Conservation (phyloP, 2,888 invertebrate species). For the Dryobota labecula region DNA sequence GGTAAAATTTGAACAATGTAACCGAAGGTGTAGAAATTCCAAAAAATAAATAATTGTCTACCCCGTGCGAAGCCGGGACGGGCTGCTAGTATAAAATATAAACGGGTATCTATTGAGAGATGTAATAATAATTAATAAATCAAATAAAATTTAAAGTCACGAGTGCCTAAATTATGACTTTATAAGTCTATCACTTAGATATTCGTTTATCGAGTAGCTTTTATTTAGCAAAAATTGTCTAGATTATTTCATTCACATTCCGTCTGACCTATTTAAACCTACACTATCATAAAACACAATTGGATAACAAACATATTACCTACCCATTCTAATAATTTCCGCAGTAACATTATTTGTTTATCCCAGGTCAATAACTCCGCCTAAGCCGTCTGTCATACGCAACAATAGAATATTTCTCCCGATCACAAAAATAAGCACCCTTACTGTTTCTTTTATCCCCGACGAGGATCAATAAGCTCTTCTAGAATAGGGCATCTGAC, state of each 20-base stretch:
- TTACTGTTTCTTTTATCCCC: slow-evolving; percentile 44
- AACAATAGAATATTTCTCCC: slow-evolving; percentile 41
- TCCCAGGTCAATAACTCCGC: slow-evolving; percentile 25
- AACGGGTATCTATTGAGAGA: no score
- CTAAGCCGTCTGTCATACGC: slow-evolving; percentile 6
- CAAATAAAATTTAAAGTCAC: no score
- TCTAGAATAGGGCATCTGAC: slow-evolving; percentile 28
- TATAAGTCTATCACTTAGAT: no score
- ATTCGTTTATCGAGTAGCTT: no score
- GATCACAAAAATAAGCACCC: slow-evolving; percentile 50
- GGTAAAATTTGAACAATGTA: no score
- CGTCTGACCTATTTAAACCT: background rate
- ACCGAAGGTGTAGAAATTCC: no score
- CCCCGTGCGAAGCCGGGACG: no score
- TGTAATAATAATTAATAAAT: no score
- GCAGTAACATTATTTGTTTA: slow-evolving; percentile 16
- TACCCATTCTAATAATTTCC: background rate
- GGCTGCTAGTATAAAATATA: no score
- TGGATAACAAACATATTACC: background rate
- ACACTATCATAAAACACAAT: background rate
- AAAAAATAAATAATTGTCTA: no score
- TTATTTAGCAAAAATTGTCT: no score
- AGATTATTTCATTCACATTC: background rate
- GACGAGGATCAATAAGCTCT: slow-evolving; percentile 40
- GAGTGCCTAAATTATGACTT: no score